phyloP scores from a whole-genome alignment of 2,888 invertebrate species.

The Eupithecia vulgata region DNA sequence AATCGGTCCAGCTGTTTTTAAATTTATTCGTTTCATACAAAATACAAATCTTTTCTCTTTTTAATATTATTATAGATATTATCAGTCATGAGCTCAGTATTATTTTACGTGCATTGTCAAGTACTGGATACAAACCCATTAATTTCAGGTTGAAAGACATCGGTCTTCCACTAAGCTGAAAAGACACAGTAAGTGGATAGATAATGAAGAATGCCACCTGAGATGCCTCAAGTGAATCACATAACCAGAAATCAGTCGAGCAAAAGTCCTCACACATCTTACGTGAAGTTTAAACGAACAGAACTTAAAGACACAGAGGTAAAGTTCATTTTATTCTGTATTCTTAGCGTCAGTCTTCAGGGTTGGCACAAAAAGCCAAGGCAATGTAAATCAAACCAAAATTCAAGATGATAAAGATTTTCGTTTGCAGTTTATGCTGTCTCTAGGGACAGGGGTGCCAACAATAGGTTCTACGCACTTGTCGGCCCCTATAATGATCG shows the following conservation, averaged over 20 bases:
- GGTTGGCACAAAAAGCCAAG: background rate
- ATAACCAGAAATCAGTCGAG: constrained; percentile 17
- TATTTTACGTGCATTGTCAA: background rate
- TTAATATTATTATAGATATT: too few relatives aligned
- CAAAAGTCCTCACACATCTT: constrained; percentile 10
- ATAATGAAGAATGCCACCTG: constrained; percentile 4
- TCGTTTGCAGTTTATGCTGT: constrained; percentile 39
- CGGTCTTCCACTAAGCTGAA: background rate
- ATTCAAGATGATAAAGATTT: constrained; percentile 5
- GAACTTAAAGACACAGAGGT: background rate
- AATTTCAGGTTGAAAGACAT: background rate
- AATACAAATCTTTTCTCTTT: too few relatives aligned
- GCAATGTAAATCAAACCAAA: constrained; percentile 4
- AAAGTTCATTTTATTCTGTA: background rate
- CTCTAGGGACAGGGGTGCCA: constrained; percentile 53
- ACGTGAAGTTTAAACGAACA: background rate
- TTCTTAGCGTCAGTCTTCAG: background rate
- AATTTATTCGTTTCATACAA: too few relatives aligned
- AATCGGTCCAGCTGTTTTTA: too few relatives aligned
- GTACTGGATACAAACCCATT: background rate
- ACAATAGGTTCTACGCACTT: constrained; percentile 51
- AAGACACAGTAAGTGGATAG: background rate
- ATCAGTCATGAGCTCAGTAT: too few relatives aligned
- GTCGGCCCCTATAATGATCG: constrained; percentile 50
- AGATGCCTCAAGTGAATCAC: constrained; percentile 10